Evolutionary conservation across 2,888 invertebrate species (phyloP).

Genomic region (Allolobophora icterica): DNA sequence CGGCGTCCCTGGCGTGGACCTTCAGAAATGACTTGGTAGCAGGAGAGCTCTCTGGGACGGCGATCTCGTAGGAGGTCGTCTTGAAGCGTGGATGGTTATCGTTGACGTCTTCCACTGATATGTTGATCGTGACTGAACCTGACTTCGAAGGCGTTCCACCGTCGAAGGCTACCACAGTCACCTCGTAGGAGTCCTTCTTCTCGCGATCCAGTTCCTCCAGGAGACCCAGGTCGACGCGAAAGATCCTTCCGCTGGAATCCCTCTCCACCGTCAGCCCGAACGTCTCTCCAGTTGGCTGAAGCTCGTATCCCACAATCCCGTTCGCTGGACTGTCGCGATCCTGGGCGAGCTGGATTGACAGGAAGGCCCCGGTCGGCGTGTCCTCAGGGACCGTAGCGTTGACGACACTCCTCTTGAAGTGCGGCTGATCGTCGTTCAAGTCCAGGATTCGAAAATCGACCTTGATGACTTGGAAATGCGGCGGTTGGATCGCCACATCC

Average conservation of each 20-base stretch:
- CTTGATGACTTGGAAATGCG: slow-evolving; percentile 46
- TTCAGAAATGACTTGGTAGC: slow-evolving; percentile 73
- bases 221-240: background rate
- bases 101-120: slow-evolving; percentile 75
- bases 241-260: background rate
- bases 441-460: slow-evolving; percentile 47
- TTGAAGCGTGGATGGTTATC: slow-evolving; percentile 94
- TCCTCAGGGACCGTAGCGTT: slow-evolving; percentile 44
- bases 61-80: slow-evolving; percentile 79
- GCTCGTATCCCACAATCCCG: slow-evolving; percentile 44
- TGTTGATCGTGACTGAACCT: slow-evolving; percentile 23
- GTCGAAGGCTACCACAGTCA: slow-evolving; percentile 28
- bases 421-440: slow-evolving; percentile 48
- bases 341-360: slow-evolving; percentile 44
- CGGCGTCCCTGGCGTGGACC: slow-evolving; percentile 86
- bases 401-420: slow-evolving; percentile 41
- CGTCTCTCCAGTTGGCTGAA: background rate
- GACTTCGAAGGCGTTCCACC: slow-evolving; percentile 29
- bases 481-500: slow-evolving; percentile 46
- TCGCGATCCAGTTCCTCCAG: slow-evolving; percentile 34
- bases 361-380: slow-evolving; percentile 36
- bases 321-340: slow-evolving; percentile 46
- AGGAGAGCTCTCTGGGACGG: slow-evolving; percentile 81
- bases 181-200: slow-evolving; percentile 17
- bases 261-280: slow-evolving; percentile 31